Percentiles rank a stretch among this genome's conserved stretches.
Conservation (phyloP, 2,797 vertebrate genomes). For the Fundulus diaphanus region DNA sequence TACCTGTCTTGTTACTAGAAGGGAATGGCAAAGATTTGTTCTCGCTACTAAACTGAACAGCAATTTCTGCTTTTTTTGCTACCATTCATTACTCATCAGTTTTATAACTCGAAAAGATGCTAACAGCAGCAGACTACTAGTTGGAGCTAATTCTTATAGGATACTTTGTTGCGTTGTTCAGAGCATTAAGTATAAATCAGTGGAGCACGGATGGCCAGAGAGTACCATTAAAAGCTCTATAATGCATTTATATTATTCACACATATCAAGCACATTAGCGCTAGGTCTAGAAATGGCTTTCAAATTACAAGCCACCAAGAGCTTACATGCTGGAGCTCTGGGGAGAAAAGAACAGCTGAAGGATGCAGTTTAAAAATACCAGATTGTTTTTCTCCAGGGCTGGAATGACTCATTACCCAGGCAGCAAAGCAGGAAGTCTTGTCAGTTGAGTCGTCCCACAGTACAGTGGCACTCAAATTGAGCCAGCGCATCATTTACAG, state of each 20-base stretch:
- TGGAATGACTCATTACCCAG: conserved; percentile 78
- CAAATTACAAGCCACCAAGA: conserved; percentile 63
- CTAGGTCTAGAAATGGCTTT: conserved; percentile 55
- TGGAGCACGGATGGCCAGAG: conserved; percentile 33
- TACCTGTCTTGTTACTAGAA: not conserved
- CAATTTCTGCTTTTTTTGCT: not conserved
- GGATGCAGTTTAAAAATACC: conserved; percentile 79
- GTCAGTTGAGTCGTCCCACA: conserved; percentile 75
- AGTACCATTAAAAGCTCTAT: conserved; percentile 53
- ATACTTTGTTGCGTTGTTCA: conserved; percentile 26
- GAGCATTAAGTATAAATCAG: conserved; percentile 51
- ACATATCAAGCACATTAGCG: conserved; percentile 66
- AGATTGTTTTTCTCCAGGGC: conserved; percentile 79
- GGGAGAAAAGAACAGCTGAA: conserved; percentile 71
- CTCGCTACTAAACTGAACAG: not conserved
- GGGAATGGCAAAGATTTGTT: not conserved
- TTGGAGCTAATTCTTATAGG: conserved; percentile 13
- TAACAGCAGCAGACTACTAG: conserved; percentile 10
- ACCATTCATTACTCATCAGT: conserved; percentile 14
- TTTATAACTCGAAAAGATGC: conserved; percentile 11
- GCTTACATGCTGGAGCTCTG: conserved; percentile 61
- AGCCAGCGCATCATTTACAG: conserved; percentile 56
- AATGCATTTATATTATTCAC: conserved; percentile 64
- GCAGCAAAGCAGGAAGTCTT: conserved; percentile 75
- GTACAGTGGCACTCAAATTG: conserved; percentile 67